A percentile compares a stretch with the other conserved stretches of the same genome.
phyloP scores from a whole-genome alignment of 2,113 vertebrate genomes.

The Alethe castanea region DNA sequence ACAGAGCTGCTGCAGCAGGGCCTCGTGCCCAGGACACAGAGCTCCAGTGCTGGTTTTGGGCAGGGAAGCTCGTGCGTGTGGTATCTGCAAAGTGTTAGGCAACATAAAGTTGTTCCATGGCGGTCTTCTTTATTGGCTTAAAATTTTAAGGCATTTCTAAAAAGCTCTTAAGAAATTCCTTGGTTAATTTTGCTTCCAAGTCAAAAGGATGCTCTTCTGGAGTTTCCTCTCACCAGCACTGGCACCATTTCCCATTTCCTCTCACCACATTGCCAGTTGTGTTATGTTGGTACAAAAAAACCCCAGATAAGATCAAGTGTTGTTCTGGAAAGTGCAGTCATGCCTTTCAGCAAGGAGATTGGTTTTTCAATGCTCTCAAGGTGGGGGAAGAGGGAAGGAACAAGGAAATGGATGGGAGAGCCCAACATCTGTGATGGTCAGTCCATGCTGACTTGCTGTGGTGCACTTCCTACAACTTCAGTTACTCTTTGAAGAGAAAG shows the following conservation, averaged over 20 bases:
- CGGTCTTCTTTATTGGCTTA: neutral
- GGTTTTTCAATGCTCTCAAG: neutral
- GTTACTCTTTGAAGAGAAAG: neutral
- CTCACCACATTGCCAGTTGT: neutral
- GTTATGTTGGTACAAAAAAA: neutral
- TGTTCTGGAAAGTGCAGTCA: neutral
- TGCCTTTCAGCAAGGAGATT: neutral
- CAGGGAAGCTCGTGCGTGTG: neutral
- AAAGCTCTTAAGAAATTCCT: neutral
- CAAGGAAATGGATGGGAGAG: neutral
- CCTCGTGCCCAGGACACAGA: accelerated
- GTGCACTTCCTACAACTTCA: neutral
- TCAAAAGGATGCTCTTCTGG: neutral
- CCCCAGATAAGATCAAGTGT: neutral
- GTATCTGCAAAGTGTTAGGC: neutral
- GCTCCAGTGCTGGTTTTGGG: neutral
- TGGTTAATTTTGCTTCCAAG: neutral
- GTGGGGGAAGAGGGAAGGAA: neutral
- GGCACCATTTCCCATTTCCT: neutral
- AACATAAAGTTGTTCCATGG: neutral
- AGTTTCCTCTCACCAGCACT: neutral
- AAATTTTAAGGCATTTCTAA: neutral
- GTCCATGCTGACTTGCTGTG: neutral
- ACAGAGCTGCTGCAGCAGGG: neutral
- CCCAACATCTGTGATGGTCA: accelerated